Evolutionary conservation across 2,888 invertebrate genomes (phyloP).

Genomic region (Lapara coniferarum): DNA sequence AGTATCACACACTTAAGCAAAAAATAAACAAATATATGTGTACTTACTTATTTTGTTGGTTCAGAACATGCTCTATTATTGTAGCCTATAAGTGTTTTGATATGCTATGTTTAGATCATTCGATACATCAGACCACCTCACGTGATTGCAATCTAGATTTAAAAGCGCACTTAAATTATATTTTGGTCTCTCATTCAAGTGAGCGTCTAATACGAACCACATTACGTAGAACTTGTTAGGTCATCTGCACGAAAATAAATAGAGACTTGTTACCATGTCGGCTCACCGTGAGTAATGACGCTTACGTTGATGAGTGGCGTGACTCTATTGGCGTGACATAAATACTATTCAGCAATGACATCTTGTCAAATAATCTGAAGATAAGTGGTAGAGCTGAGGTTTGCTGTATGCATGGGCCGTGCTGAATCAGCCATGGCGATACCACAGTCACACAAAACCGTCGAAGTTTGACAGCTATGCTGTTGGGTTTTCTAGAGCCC

Average conservation of each 20-base stretch:
- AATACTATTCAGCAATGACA: background rate
- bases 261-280: constrained; percentile 15
- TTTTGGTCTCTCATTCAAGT: constrained; percentile 13
- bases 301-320: constrained; percentile 15
- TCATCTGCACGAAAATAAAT: constrained; percentile 13
- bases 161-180: constrained; percentile 9
- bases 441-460: too few species aligned
- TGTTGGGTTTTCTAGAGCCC: too few species aligned
- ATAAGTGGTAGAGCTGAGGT: too few species aligned
- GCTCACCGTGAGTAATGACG: constrained; percentile 16
- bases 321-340: background rate
- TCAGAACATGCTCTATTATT: background rate
- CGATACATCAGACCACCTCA: constrained; percentile 17
- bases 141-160: constrained; percentile 20
- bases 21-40: too few species aligned
- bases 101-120: constrained; percentile 19
- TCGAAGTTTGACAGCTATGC: too few species aligned
- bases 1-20: too few species aligned
- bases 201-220: constrained; percentile 13
- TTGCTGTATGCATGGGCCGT: too few species aligned
- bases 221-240: constrained; percentile 21
- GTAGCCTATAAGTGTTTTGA: background rate
- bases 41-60: background rate
- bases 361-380: too few species aligned
- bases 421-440: too few species aligned